phyloP scores from a whole-genome alignment of 2,888 invertebrate species.

The Drosophila helvetica region DNA sequence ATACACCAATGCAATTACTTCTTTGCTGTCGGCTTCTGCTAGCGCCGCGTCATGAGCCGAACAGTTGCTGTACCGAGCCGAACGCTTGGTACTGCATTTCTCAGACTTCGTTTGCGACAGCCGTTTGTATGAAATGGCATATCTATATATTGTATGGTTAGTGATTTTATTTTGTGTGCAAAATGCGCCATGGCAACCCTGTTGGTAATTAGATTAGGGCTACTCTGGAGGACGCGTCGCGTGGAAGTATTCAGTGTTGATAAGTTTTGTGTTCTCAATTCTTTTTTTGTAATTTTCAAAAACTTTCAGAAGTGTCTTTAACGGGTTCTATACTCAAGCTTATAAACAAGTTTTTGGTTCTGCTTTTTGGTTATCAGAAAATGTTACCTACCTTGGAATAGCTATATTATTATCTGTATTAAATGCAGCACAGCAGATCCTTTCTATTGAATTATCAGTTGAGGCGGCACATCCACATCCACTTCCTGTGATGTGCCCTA shows the following conservation, averaged over 20 bases:
- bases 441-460: background rate
- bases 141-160: no score
- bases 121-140: no score
- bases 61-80: no score
- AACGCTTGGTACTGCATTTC: no score
- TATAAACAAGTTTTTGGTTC: background rate
- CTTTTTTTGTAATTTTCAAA: background rate
- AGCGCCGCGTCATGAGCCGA: no score
- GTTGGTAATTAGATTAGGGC: background rate
- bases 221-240: constrained; percentile 5
- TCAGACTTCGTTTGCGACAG: no score
- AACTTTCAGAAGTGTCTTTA: background rate
- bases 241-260: background rate
- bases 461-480: background rate
- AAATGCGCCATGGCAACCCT: constrained; percentile 3
- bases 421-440: background rate
- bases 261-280: background rate
- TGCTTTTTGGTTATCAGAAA: background rate
- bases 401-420: background rate
- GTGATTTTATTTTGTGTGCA: background rate
- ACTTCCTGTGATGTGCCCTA: background rate
- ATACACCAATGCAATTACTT: no score
- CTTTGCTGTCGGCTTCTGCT: no score
- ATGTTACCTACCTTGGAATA: background rate
- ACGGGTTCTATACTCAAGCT: background rate